A percentile compares a stretch with the other conserved stretches of the same genome.
These are phyloP conservation scores for Lasioglossum leucozonium DNA, from an alignment of 2,888 invertebrate species.

Conservation along the genomic window DNA sequence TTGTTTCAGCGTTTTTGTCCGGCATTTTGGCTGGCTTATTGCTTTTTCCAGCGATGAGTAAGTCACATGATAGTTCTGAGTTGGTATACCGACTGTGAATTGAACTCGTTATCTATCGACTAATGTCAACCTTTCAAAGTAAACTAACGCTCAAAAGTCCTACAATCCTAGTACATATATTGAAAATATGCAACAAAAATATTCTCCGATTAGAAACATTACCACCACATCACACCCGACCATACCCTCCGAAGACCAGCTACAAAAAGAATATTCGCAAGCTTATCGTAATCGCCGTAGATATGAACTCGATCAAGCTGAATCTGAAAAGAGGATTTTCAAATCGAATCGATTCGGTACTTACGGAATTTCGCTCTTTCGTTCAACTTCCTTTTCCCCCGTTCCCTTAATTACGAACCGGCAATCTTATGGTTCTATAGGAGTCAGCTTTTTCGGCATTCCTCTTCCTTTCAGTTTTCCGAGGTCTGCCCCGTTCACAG, in stretches of 20 bases:
- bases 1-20: neutral
- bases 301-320: neutral
- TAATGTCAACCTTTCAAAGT: neutral
- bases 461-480: neutral
- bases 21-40: neutral
- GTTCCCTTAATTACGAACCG: constrained; percentile 29
- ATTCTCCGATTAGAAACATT: neutral
- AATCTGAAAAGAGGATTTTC: constrained; percentile 17
- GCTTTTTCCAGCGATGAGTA: neutral
- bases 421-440: constrained; percentile 16
- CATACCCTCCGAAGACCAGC: neutral
- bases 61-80: neutral
- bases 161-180: neutral
- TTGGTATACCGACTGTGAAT: neutral
- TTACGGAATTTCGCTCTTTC: neutral
- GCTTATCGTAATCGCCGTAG: neutral
- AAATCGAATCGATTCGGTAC: constrained; percentile 22
- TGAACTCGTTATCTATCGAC: neutral
- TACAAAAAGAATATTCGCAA: neutral
- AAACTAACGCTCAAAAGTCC: neutral
- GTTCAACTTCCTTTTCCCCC: constrained; percentile 4
- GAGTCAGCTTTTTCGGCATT: constrained; percentile 10
- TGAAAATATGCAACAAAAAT: neutral
- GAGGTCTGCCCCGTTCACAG: neutral
- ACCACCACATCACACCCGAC: neutral